Conservation (phyloP, 2,113 vertebrate genomes). For the Siniperca knerii region DNA sequence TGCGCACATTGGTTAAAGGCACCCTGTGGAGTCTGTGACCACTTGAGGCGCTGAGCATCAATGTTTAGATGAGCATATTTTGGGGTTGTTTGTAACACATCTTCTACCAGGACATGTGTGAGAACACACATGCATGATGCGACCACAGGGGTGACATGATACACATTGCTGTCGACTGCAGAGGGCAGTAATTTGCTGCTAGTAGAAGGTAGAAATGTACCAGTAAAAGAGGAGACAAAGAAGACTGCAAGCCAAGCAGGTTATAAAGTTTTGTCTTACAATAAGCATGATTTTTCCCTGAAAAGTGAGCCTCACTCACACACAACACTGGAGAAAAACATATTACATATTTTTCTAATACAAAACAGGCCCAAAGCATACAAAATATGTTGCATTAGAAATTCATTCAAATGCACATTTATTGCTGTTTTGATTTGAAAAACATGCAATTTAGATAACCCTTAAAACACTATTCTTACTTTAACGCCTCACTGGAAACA, state of each 20-base stretch:
- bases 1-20: neutral
- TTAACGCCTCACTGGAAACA: neutral
- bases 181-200: conserved; percentile 7
- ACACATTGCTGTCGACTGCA: neutral
- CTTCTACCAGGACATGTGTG: neutral
- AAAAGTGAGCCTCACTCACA: too few relatives aligned
- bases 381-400: neutral
- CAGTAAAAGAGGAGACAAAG: neutral
- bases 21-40: neutral
- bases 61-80: neutral
- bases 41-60: neutral
- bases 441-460: neutral
- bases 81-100: neutral
- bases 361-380: neutral
- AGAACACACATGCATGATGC: neutral
- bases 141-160: neutral
- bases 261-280: neutral
- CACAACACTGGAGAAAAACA: neutral
- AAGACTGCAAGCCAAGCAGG: neutral
- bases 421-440: neutral
- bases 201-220: neutral
- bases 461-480: neutral
- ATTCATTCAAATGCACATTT: neutral
- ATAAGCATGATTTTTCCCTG: neutral
- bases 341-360: neutral